These are phyloP conservation scores for Tadarida brasiliensis DNA, from an alignment of 2,797 vertebrate species.

Conservation along the genomic window DNA sequence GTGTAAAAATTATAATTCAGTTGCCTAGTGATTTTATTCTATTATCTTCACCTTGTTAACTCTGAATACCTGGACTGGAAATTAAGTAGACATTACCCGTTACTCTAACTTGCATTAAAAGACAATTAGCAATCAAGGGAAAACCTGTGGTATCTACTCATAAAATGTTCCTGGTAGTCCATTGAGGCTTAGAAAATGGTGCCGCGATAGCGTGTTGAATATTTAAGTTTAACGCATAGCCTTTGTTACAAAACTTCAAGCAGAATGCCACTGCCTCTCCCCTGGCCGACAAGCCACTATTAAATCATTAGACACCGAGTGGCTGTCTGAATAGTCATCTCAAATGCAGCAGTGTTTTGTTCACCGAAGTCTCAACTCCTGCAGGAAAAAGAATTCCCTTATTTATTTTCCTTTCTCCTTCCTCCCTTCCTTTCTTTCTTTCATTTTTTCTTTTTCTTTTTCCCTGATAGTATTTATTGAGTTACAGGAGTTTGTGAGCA, in stretches of 20 bases:
- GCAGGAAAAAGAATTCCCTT: background rate
- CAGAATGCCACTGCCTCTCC: background rate
- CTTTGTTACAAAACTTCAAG: conserved; percentile 14
- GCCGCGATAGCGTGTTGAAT: background rate
- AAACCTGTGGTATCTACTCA: background rate
- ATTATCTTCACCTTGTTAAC: background rate
- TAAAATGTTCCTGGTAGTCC: background rate
- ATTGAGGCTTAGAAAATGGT: conserved; percentile 14
- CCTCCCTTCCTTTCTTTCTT: background rate
- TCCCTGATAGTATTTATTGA: background rate
- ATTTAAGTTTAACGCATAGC: background rate
- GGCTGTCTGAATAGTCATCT: background rate
- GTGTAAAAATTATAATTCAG: background rate
- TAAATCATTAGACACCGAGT: background rate
- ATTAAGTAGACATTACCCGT: background rate
- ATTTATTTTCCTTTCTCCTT: background rate
- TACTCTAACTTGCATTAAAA: background rate
- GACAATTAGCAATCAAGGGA: background rate
- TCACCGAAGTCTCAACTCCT: background rate
- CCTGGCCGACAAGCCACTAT: background rate
- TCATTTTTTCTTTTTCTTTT: background rate
- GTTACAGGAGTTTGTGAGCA: background rate
- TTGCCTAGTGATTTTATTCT: background rate
- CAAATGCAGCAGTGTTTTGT: background rate
- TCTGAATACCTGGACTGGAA: background rate